Evolutionary conservation across 2,797 vertebrate genomes (phyloP).

Genomic region (Macroramphosus scolopax): DNA sequence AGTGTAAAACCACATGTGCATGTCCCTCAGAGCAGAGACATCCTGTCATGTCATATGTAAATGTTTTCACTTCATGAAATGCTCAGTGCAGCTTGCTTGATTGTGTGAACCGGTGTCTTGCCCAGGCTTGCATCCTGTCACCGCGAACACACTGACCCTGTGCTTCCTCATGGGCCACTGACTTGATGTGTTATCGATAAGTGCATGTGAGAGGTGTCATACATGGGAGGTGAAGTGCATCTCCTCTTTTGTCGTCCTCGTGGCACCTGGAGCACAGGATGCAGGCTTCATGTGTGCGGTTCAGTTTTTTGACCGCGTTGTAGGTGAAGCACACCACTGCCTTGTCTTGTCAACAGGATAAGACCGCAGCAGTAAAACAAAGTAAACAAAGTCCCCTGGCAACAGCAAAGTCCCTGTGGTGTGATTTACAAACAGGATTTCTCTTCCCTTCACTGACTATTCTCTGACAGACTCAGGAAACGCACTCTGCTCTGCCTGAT

Average conservation of each 20-base stretch:
- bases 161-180: slow-evolving; percentile 41
- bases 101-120: slow-evolving; percentile 26
- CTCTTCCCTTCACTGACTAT: slow-evolving; percentile 55
- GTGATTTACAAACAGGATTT: slow-evolving; percentile 76
- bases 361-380: slow-evolving; percentile 66
- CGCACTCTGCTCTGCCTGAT: slow-evolving; percentile 63
- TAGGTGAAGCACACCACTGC: slow-evolving; percentile 40
- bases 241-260: slow-evolving; percentile 52
- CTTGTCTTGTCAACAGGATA: slow-evolving; percentile 67
- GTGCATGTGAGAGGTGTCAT: slow-evolving; percentile 41
- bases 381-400: slow-evolving; percentile 69
- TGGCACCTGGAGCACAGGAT: slow-evolving; percentile 45
- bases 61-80: slow-evolving; percentile 19
- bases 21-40: slow-evolving; percentile 10
- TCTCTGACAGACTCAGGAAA: slow-evolving; percentile 68
- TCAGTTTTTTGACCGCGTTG: slow-evolving; percentile 21
- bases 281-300: slow-evolving; percentile 32
- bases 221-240: slow-evolving; percentile 72
- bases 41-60: slow-evolving; percentile 12
- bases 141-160: slow-evolving; percentile 25
- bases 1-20: slow-evolving; percentile 2
- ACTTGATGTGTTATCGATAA: slow-evolving; percentile 39
- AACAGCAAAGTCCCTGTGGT: slow-evolving; percentile 49
- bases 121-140: slow-evolving; percentile 38
- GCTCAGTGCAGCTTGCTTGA: slow-evolving; percentile 16